Base-by-base conservation (phyloP, 2,113 vertebrate species). In the Mola mola region DNA sequence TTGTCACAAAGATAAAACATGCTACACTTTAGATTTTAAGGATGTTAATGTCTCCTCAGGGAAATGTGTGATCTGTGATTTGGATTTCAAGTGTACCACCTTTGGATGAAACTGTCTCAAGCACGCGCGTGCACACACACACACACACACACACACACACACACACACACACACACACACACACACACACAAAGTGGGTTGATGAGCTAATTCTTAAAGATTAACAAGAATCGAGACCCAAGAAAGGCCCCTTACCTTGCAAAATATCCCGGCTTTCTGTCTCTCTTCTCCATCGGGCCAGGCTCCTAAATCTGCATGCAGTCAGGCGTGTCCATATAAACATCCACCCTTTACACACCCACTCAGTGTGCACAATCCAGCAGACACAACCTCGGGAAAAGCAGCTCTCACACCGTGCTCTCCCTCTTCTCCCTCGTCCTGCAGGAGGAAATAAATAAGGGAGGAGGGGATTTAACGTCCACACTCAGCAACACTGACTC, bases 181-280 rank as follows among this genome's bases (percentile, higher is more conserved):
- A 33, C 9, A 33, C 12, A 15, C 15, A 5, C 33, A 12, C 3
- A 13, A 34, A 13, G 4, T 34, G 8, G 8, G 11, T 34, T 34
- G 33, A 1, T 12, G 33, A 13, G 33, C n/a, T 34, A 8, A 34
- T 34, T 34, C 9, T 33, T 33, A 33, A 8, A 33, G 29, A 11
- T 11, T 29, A 0, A 25, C 4, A 31, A 0, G 8, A 3, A 51
- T 15, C 1, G 16, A 37, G 19, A 22, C 33, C 4, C 16, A 12
- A 13, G 19, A 47, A 9, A n/a, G 0, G 26, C 10, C 13, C 0
- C 80, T 79, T 85, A 91, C 90, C 89, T 87, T 66, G 88, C 85
- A 77, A 91, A 91, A 60, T 91, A 91, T 51, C 90, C 88, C 31
- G 78, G 83, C 75, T 91, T 91, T 41, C 87, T 79, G 55, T 90